Conservation (phyloP, 2,113 vertebrate species). For the Antigone vipio region DNA sequence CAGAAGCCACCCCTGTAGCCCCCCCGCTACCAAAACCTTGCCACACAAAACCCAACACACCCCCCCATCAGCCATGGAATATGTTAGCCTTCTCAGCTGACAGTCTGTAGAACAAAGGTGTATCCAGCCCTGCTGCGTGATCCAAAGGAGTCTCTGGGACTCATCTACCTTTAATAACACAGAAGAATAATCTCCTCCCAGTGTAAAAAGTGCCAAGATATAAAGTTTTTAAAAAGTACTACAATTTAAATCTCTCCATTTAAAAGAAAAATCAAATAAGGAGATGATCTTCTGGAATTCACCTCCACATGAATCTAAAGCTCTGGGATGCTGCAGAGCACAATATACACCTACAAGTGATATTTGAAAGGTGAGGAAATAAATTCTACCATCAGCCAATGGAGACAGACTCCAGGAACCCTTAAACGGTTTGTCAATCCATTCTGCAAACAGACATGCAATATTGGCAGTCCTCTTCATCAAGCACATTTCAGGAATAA, state of each 20-base stretch:
- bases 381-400: background rate
- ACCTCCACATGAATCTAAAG: background rate
- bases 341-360: background rate
- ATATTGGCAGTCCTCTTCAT: conserved; percentile 2
- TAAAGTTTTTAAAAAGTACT: background rate
- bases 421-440: conserved; percentile 6
- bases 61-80: background rate
- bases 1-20: too few species aligned
- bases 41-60: too few species aligned
- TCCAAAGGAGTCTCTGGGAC: background rate
- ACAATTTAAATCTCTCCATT: background rate
- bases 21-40: too few species aligned
- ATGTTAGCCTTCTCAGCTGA: background rate
- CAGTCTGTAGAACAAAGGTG: background rate
- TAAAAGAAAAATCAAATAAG: background rate
- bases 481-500: conserved; percentile 27
- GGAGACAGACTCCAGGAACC: background rate
- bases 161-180: background rate
- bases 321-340: background rate
- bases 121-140: background rate
- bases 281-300: background rate
- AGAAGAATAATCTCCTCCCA: background rate
- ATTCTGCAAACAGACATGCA: background rate
- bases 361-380: background rate
- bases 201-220: background rate